Evolutionary conservation across 2,888 invertebrate species (phyloP).

Genomic region (Sympetrum striolatum): DNA sequence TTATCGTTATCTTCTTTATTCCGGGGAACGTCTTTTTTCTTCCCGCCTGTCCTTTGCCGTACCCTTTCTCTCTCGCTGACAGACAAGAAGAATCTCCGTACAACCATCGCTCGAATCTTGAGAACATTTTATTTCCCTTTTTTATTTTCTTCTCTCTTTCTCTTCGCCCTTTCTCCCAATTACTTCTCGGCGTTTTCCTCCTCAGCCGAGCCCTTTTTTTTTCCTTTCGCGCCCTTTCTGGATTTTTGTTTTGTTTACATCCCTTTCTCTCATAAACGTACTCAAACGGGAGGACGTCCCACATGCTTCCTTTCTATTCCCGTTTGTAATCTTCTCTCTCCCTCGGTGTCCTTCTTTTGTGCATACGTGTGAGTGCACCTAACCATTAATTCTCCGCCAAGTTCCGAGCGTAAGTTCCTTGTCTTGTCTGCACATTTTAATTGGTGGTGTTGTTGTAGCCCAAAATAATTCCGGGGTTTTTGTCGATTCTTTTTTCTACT

Average conservation of each 20-base stretch:
- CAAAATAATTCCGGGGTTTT: too few relatives aligned
- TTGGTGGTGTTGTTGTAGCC: too few relatives aligned
- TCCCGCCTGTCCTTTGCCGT: not conserved
- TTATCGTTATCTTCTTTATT: not conserved
- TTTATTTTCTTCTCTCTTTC: not conserved
- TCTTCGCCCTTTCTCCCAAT: not conserved
- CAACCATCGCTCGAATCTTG: not conserved
- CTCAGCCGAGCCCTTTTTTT: not conserved
- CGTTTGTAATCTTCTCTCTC: not conserved
- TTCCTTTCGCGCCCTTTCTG: not conserved
- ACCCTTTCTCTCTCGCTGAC: not conserved
- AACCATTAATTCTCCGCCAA: not conserved
- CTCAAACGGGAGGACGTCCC: not conserved
- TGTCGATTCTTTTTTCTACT: too few relatives aligned
- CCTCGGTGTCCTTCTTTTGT: not conserved
- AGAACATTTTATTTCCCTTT: not conserved
- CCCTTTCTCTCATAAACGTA: not conserved
- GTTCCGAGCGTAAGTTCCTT: not conserved
- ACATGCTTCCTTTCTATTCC: not conserved
- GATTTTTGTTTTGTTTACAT: conserved; percentile 16
- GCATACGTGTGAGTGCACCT: not conserved
- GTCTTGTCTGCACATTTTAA: not conserved
- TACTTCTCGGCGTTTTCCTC: not conserved
- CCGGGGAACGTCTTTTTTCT: not conserved
- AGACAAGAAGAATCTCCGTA: not conserved